Conservation (phyloP, 2,888 invertebrate genomes). For the Frankliniella intonsa region DNA sequence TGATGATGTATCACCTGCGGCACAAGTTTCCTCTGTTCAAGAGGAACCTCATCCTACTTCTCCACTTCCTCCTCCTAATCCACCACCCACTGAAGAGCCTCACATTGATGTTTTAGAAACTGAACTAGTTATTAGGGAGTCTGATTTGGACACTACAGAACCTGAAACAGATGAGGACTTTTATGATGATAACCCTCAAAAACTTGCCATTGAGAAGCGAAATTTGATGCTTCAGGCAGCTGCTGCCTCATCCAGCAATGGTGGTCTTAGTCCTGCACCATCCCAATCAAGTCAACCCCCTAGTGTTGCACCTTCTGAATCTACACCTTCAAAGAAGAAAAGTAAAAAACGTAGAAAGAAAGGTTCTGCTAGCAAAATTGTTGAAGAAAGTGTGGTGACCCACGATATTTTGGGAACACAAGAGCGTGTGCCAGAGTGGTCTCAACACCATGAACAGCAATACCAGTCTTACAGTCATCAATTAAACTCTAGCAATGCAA, state of each 20-base stretch:
- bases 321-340: conserved; percentile 45
- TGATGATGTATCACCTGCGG: background rate
- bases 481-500: background rate
- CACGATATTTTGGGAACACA: conserved; percentile 31
- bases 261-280: conserved; percentile 38
- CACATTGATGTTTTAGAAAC: conserved; percentile 45
- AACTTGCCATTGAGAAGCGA: conserved; percentile 69
- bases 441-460: conserved; percentile 1
- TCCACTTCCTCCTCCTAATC: background rate
- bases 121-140: conserved; percentile 67
- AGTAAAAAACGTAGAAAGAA: conserved; percentile 57
- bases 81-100: conserved; percentile 43
- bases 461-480: background rate
- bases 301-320: conserved; percentile 42
- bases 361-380: conserved; percentile 40
- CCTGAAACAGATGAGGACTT: conserved; percentile 85
- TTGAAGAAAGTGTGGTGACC: background rate
- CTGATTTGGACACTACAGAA: conserved; percentile 79
- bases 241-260: conserved; percentile 50
- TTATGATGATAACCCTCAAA: conserved; percentile 77
- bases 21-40: too few relatives aligned
- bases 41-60: too few relatives aligned
- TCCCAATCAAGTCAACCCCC: conserved; percentile 14
- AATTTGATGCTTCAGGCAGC: conserved; percentile 60
- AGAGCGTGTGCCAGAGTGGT: conserved; percentile 49